phyloP scores from a whole-genome alignment of 2,797 vertebrate species.

The Aphelocoma californica region DNA sequence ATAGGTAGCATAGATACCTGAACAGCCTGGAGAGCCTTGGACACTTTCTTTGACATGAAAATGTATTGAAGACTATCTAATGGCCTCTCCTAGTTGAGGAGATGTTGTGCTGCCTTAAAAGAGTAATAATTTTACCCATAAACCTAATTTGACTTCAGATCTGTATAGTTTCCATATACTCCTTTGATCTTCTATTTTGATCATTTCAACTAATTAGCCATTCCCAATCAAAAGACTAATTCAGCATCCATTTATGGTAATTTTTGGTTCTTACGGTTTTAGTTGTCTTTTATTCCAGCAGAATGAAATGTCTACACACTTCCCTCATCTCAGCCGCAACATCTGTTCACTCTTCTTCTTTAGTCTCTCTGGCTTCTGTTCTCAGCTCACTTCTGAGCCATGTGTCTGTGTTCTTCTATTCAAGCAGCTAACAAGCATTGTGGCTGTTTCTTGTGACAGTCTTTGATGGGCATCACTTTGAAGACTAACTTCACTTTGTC shows the following conservation, averaged over 20 bases:
- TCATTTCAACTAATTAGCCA: neutral
- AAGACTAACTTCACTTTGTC: neutral
- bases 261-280: neutral
- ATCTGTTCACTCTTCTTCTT: neutral
- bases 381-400: neutral
- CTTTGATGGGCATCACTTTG: neutral
- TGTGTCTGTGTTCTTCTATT: neutral
- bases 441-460: neutral
- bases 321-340: neutral
- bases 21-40: neutral
- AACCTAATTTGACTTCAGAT: neutral
- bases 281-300: neutral
- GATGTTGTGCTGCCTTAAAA: neutral
- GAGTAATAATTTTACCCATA: neutral
- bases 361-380: neutral
- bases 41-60: neutral
- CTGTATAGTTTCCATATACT: neutral
- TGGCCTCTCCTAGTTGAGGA: neutral
- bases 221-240: neutral
- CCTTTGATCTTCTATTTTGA: neutral
- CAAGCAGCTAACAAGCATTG: neutral
- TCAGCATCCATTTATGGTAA: neutral
- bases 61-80: neutral
- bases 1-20: neutral
- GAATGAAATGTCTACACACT: neutral